Evolutionary conservation across 2,888 invertebrate species (phyloP), one percentile per base, ranked within the genome.

Genomic region (Unio pictorum): DNA sequence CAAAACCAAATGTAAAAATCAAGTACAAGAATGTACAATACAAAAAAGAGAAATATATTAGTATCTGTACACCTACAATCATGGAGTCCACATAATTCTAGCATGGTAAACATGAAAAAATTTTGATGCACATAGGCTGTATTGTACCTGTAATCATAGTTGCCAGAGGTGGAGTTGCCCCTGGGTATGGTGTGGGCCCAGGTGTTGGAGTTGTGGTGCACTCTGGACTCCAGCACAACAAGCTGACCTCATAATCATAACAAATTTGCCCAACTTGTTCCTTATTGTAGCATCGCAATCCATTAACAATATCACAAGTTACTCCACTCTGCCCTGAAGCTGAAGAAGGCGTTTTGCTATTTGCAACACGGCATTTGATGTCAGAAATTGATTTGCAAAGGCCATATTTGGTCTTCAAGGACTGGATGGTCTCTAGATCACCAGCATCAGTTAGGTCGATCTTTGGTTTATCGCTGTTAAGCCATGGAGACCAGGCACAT

Each of bases 201-300:
- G 54, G 45, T 56, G 61, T 34, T n/a, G 59, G 62, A 26, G 30
- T 57, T 1, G 55, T 69, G 3, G 68, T 60, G 55, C 79, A 79
- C 26, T 74, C 74, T 18, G 75, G 65, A 59, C 73, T 71, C 86
- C 86, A 84, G 86, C 96, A 96, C 59, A 93, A 91, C 2, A 95
- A 94, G 55, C 94, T 92, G 64, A 96, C 93, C 90, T 96, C 96
- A 86, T 96, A 96, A 91, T 96, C 96, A 2, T 93, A 92, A 81
- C 96, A 96, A 34, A 66, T 45, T 1, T 70, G 72, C 11, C 75
- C 74, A 18, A 61, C 55, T 69, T 85, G 86, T 55, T 83, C 82
- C 67, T 76, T 71, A 72, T 86, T 86, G 73, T 83, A 83, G 70
- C 87, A 87, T 8, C 85, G 72, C 20, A 87, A 78, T 11, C 87